Conservation (phyloP, 2,113 vertebrate genomes). For the Forbesichthys agassizii region DNA sequence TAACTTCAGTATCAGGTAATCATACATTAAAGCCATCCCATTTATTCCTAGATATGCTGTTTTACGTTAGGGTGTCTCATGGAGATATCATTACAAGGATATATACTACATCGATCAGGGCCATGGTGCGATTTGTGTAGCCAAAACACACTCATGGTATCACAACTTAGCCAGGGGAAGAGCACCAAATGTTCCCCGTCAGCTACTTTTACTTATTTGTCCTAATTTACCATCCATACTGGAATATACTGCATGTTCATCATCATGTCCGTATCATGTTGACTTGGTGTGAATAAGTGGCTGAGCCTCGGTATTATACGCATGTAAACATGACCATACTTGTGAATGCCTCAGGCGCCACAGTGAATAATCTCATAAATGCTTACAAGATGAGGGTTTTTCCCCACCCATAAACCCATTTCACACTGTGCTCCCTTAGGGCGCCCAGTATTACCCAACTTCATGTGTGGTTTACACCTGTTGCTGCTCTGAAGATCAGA, state of each 20-base stretch:
- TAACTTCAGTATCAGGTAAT: too few species aligned
- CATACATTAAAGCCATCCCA: not conserved
- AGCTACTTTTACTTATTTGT: too few species aligned
- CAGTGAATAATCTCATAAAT: slow-evolving; percentile 3
- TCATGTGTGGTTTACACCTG: slow-evolving; percentile 50
- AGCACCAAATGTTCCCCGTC: too few species aligned
- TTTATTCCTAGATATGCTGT: not conserved
- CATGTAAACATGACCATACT: slow-evolving; percentile 16
- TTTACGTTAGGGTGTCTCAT: not conserved
- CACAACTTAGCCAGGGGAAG: slow-evolving; percentile 10
- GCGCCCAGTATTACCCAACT: slow-evolving; percentile 33
- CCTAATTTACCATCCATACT: slow-evolving; percentile 16
- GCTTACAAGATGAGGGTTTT: not conserved
- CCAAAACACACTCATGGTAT: slow-evolving; percentile 27
- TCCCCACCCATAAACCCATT: slow-evolving; percentile 1
- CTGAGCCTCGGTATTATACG: slow-evolving; percentile 17
- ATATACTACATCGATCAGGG: slow-evolving; percentile 45
- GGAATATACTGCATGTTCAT: not conserved
- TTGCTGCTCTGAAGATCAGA: slow-evolving; percentile 15
- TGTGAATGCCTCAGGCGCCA: slow-evolving; percentile 13
- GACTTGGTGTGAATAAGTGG: not conserved
- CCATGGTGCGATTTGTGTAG: slow-evolving; percentile 25
- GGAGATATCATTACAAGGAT: not conserved
- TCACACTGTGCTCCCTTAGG: slow-evolving; percentile 9
- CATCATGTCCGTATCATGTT: not conserved